Evolutionary conservation across 1,140 invertebrate species (phyloP), one percentile per base, ranked within the genome.

Genomic region (Frieseomelitta varia): DNA sequence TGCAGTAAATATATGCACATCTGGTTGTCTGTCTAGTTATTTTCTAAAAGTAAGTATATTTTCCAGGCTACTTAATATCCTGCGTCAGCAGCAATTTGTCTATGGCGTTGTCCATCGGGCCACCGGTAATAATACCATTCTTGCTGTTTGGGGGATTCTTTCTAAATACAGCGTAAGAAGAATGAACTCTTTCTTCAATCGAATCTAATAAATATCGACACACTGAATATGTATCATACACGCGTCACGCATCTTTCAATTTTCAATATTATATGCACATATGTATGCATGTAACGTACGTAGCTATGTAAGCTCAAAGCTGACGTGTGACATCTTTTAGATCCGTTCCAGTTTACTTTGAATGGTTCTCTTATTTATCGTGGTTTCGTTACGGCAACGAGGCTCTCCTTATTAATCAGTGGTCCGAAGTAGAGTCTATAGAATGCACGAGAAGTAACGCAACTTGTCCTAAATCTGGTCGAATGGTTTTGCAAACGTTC

Each of bases 321-420:
- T 67, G 19, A 34, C 14, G 8, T 11, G 4, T 15, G 3, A 21
- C 68, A 3, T 74, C 19, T 51, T 56, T 67, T 15, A 98, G 97
- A 4, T 98, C 98, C 1, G 96, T 99, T 34, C 99, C 98, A 1
- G 93, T 95, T 0, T 99, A 99, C 91, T 97, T 99, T 78, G 95
- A 97, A 76, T 99, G 98, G 98, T 94, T 99, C 79, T 98, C 98
- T 24, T 98, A 99, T 94, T 93, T 99, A 27, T 99, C 98, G 0
- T 99, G 99, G 98, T 99, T 99, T 94, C 96, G 97, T 72, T 99
- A 99, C 93, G 98, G 97, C 67, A 99, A 98, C 94, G 98, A 99
- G 95, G 97, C 98, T 0, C 94, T 99, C 1, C 95, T 98, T n/a
- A 97, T 99, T 72, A 99, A 99, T 94, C 98, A 99, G 92, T 99